Conservation (phyloP, 2,113 vertebrate genomes). For the Chloroceryle aenea region DNA sequence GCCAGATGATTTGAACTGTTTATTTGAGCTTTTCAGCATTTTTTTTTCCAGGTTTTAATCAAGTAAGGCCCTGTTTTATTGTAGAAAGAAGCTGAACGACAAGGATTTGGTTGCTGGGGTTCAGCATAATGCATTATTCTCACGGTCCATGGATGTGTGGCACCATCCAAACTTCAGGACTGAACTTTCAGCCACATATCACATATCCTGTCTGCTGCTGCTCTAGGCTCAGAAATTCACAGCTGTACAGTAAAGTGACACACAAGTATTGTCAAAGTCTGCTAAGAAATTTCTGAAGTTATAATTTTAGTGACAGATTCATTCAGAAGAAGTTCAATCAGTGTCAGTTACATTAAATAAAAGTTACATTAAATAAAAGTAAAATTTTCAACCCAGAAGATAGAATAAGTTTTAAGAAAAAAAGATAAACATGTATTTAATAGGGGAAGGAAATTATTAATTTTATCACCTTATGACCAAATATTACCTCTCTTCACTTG, state of each 20-base stretch:
- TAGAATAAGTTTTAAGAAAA: background rate
- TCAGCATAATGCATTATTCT: background rate
- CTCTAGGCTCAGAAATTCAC: background rate
- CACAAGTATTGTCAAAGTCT: constrained; percentile 1
- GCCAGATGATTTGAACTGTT: background rate
- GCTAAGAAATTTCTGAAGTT: constrained; percentile 11
- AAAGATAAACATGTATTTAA: background rate
- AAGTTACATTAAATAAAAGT: background rate
- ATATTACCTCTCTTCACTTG: background rate
- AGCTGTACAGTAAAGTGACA: background rate
- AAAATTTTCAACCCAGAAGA: background rate
- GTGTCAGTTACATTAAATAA: background rate
- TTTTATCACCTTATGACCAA: background rate
- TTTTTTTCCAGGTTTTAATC: background rate
- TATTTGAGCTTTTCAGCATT: background rate
- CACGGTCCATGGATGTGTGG: accelerated
- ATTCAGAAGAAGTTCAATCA: constrained; percentile 21
- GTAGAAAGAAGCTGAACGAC: background rate
- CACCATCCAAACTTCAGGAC: background rate
- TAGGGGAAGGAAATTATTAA: background rate
- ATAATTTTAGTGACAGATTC: constrained; percentile 38
- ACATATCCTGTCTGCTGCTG: background rate
- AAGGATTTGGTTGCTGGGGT: background rate
- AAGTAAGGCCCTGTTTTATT: background rate
- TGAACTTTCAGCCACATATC: background rate